Percentiles rank a stretch among this genome's conserved stretches.
phyloP scores from a whole-genome alignment of 2,113 vertebrate species.

The Oryctolagus cuniculus region mOryCun1.1 NC_091436.1:96266001-96266500 shows the following conservation, averaged over 20 bases:
- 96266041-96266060: background rate
- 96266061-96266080: slow-evolving; percentile 44
- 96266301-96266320: slow-evolving; percentile 59
- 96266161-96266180: slow-evolving; percentile 40
- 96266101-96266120: background rate
- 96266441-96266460: background rate
- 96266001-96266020: slow-evolving; percentile 33
- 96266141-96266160: slow-evolving; percentile 42
- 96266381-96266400: background rate
- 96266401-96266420: background rate
- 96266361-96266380: background rate
- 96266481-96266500: background rate
- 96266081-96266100: slow-evolving; percentile 17
- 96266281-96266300: slow-evolving; percentile 69
- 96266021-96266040: background rate
- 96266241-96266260: slow-evolving; percentile 50
- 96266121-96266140: background rate
- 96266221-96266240: slow-evolving; percentile 9
- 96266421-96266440: background rate
- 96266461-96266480: background rate
- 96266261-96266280: slow-evolving; percentile 54
- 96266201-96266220: slow-evolving; percentile 24
- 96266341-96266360: background rate
- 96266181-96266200: background rate
- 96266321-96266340: background rate